These are phyloP conservation scores for Typhlichthys subterraneus DNA, from an alignment of 2,797 vertebrate species.

Conservation along the genomic window DNA sequence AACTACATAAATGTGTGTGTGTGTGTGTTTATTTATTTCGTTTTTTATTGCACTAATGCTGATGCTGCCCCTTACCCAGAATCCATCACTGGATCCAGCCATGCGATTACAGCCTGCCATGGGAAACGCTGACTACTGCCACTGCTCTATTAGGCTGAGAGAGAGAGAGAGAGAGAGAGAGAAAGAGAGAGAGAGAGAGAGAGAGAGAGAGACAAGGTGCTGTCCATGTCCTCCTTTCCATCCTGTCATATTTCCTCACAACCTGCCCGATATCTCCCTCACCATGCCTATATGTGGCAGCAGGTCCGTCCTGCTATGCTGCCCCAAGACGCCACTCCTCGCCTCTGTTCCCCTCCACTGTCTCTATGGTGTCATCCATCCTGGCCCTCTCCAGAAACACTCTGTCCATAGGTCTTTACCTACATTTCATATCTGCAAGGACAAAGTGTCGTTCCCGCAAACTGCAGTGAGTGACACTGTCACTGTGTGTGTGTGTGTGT, in stretches of 20 bases:
- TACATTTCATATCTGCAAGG: constrained; percentile 17
- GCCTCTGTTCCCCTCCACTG: constrained; percentile 26
- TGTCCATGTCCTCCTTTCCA: constrained; percentile 58
- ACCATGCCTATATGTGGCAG: constrained; percentile 15
- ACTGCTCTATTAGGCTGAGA: constrained; percentile 81
- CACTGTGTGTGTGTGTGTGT: constrained; percentile 19
- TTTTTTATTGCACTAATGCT: constrained; percentile 67
- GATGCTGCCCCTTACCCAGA: constrained; percentile 73
- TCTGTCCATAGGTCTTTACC: constrained; percentile 36
- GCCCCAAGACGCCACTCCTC: constrained; percentile 40
- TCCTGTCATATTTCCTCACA: constrained; percentile 60
- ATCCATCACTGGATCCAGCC: constrained; percentile 79
- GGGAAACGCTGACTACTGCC: constrained; percentile 79
- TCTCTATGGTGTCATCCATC: constrained; percentile 29
- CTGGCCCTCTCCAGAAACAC: constrained; percentile 32
- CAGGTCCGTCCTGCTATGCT: constrained; percentile 44
- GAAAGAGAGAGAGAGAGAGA: constrained; percentile 40
- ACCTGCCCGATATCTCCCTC: constrained; percentile 33
- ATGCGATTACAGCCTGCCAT: constrained; percentile 75
- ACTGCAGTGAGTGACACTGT: constrained; percentile 11
- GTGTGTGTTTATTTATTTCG: neutral
- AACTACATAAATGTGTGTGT: constrained; percentile 38
- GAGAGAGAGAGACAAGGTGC: constrained; percentile 60
- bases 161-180: constrained; percentile 64
- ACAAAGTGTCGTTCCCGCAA: constrained; percentile 21